Base-by-base conservation (phyloP, 2,888 invertebrate genomes). In the Drosophila eohydei region DNA sequence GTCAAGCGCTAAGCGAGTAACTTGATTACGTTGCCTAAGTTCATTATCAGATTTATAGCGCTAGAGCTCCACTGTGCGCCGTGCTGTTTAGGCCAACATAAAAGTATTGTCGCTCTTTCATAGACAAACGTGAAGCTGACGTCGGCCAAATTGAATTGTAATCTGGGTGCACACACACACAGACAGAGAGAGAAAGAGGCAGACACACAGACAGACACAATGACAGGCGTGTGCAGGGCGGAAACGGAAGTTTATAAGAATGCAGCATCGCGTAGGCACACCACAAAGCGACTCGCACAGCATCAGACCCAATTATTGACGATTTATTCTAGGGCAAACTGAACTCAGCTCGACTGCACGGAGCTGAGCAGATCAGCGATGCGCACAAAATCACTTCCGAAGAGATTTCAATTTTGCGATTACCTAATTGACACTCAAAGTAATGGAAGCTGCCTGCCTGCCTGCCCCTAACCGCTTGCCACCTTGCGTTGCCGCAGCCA, bases 391-490 rank as follows among this genome's bases (percentile, higher is more conserved):
- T 80, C 83, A 80, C 83, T 85, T 81, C 78, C 83, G 83, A 83
- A 78, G 83, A 83, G 89, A 88, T 89, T 85, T 88, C 78, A 88
- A 85, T 89, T 89, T 80, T 69, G 79, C 78, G 88, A 88, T 89
- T 88, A 79, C 83, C 79, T 85, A 87, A 85, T 88, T 85, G 88
- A 88, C 88, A 86, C 88, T 86, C 81, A 77, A 86, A 78, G 83
- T 78, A 88, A 85, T 85, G 88, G 80, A 83, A 82, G 70, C 56
- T 55, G 59, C 54, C 52, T 26, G 40, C 48, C 71, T 9, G 41
- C 14, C 43, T 1, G 8, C 46, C 46, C 12, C 69, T 59, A 21
- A 34, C 9, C 48, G 21, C 43, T n/a, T 6, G 51, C 16, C 68
- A 40, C 54, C 70, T 3, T 34, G 34, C 34, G 34, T 9, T 21